These are phyloP conservation scores for Thalpophila matura DNA, from an alignment of 2,888 invertebrate species.

Conservation along the genomic window DNA sequence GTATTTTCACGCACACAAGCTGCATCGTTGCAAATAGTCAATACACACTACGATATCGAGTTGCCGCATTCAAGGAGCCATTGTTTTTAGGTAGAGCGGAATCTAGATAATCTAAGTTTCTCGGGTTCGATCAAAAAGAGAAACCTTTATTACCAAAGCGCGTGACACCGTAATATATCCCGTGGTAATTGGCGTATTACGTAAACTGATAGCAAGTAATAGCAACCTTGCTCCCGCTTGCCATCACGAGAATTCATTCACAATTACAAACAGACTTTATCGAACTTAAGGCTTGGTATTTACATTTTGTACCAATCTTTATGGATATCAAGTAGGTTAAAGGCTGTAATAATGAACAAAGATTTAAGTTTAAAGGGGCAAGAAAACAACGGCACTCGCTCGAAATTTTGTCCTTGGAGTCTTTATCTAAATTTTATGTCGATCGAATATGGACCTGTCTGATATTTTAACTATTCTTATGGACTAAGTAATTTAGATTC, in stretches of 20 bases:
- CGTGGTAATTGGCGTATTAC: conserved; percentile 56
- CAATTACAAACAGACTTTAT: conserved; percentile 55
- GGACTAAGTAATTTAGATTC: neutral
- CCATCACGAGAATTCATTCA: conserved; percentile 64
- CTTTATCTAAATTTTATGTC: conserved; percentile 22
- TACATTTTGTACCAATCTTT: conserved; percentile 62
- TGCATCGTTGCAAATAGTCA: no score
- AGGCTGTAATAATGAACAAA: conserved; percentile 30
- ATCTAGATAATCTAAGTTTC: no score
- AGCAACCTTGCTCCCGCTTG: conserved; percentile 28
- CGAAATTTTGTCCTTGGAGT: conserved; percentile 27
- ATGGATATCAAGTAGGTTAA: conserved; percentile 59
- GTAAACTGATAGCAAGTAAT: conserved; percentile 54
- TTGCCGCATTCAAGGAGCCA: no score
- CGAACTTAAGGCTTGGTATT: conserved; percentile 61
- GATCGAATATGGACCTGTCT: neutral
- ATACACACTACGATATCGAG: no score
- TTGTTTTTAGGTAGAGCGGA: no score
- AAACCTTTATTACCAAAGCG: conserved; percentile 35
- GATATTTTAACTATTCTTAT: conserved; percentile 18
- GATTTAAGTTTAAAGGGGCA: conserved; percentile 27
- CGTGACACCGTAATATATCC: conserved; percentile 33
- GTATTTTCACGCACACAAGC: no score
- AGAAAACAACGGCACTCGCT: conserved; percentile 30
- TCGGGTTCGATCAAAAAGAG: conserved; percentile 22